phyloP scores from a whole-genome alignment of 2,797 vertebrate species.

The Lepus townsendii region DNA sequence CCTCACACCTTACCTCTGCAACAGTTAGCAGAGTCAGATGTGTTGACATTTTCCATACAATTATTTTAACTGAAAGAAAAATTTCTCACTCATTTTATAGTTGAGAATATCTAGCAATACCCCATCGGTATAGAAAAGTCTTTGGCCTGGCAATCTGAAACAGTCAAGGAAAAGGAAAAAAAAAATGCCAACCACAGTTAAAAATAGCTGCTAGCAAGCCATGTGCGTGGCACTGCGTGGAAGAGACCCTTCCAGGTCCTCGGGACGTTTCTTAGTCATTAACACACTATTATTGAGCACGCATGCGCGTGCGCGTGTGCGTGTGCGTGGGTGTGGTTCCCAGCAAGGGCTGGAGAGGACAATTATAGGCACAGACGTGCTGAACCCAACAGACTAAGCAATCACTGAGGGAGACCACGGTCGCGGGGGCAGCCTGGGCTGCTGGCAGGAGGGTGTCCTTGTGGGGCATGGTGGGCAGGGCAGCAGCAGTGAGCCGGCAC shows the following conservation, averaged over 20 bases:
- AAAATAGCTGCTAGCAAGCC: neutral
- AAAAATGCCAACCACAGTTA: neutral
- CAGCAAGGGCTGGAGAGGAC: neutral
- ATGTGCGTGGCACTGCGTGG: neutral
- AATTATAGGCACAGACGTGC: neutral
- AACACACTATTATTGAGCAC: neutral
- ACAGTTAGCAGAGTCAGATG: neutral
- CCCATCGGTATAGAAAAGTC: neutral
- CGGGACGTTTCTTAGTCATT: neutral
- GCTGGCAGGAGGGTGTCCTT: no score
- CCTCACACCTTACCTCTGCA: neutral
- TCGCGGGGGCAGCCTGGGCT: no score
- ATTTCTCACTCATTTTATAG: neutral
- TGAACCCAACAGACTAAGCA: no score
- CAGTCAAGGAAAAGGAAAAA: neutral
- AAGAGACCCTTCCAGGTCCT: neutral
- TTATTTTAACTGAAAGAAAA: neutral
- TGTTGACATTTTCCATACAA: neutral
- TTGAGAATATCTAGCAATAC: neutral
- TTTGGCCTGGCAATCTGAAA: neutral
- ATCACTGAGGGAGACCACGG: no score
- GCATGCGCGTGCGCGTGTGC: neutral
- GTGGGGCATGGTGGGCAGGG: no score
- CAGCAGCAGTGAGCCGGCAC: neutral
- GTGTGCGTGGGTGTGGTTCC: neutral